Percentiles rank a stretch among this genome's conserved stretches.
Conservation (phyloP, 2,797 vertebrate genomes). For the Apogon talboti region DNA sequence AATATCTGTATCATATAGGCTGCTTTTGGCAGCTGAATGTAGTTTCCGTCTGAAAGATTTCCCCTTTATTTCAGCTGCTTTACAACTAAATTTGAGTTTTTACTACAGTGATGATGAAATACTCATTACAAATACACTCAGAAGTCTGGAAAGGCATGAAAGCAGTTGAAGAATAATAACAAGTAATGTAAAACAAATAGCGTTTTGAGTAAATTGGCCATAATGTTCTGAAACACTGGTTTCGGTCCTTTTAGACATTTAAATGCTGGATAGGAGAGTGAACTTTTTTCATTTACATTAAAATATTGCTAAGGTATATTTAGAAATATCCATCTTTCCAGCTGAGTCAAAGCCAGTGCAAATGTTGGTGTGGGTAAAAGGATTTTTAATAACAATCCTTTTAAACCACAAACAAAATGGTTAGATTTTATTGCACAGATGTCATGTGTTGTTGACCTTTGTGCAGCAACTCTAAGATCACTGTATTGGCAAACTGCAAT, state of each 20-base stretch:
- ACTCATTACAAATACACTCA: neutral
- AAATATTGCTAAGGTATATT: slow-evolving; percentile 7
- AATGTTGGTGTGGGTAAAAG: slow-evolving; percentile 25
- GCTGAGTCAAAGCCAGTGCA: slow-evolving; percentile 11
- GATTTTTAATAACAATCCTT: neutral
- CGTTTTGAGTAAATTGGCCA: neutral
- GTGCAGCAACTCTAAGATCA: slow-evolving; percentile 10
- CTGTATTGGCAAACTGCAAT: neutral
- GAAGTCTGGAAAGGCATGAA: neutral
- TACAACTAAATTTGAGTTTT: slow-evolving; percentile 3
- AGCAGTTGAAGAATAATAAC: neutral
- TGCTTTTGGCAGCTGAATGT: neutral
- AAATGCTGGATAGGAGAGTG: slow-evolving; percentile 59
- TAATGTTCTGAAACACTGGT: slow-evolving; percentile 2
- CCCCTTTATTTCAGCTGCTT: slow-evolving; percentile 3
- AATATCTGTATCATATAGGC: slow-evolving; percentile 10
- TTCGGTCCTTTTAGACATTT: slow-evolving; percentile 11
- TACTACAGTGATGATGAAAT: neutral
- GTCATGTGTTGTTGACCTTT: slow-evolving; percentile 7
- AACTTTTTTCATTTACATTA: slow-evolving; percentile 20
- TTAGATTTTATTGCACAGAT: slow-evolving; percentile 30
- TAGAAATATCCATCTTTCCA: slow-evolving; percentile 22
- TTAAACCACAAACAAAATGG: slow-evolving; percentile 5
- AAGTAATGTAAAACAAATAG: neutral
- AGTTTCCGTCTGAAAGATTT: neutral